phyloP scores from a whole-genome alignment of 2,113 vertebrate species.

The Corynorhinus townsendii region DNA sequence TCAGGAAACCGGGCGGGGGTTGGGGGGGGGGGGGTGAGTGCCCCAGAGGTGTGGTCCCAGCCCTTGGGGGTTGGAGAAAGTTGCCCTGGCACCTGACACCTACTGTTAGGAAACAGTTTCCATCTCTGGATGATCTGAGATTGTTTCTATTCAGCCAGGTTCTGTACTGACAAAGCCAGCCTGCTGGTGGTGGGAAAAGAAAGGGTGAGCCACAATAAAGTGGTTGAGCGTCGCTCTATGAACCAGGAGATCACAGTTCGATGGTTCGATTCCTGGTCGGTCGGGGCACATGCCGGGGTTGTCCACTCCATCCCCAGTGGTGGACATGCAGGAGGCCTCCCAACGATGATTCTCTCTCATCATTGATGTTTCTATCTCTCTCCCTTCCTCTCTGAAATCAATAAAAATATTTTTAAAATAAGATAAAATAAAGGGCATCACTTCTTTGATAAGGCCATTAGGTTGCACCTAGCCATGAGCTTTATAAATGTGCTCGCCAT shows the following conservation, averaged over 20 bases:
- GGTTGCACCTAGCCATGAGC: background rate
- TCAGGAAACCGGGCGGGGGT: background rate
- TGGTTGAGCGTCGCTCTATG: too few relatives aligned
- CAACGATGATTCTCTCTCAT: too few relatives aligned
- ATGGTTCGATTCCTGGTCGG: too few relatives aligned
- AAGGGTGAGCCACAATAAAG: background rate
- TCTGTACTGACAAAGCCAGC: background rate
- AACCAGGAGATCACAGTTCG: too few relatives aligned
- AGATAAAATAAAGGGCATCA: too few relatives aligned
- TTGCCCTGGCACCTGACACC: background rate
- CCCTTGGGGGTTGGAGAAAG: background rate
- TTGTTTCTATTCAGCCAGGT: background rate
- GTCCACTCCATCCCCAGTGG: too few relatives aligned
- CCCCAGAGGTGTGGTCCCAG: background rate
- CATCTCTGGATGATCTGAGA: background rate
- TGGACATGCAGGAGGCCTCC: too few relatives aligned
- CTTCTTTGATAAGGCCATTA: background rate
- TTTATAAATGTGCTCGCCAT: background rate
- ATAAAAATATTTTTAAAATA: too few relatives aligned
- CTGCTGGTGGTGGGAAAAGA: background rate
- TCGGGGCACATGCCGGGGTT: too few relatives aligned
- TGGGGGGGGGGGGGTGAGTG: too few relatives aligned
- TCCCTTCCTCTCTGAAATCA: too few relatives aligned
- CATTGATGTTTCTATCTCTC: too few relatives aligned
- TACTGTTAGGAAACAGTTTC: background rate